A percentile compares a stretch with the other conserved stretches of the same genome.
phyloP scores from a whole-genome alignment of 2,888 invertebrate species.

The Sicus ferrugineus region DNA sequence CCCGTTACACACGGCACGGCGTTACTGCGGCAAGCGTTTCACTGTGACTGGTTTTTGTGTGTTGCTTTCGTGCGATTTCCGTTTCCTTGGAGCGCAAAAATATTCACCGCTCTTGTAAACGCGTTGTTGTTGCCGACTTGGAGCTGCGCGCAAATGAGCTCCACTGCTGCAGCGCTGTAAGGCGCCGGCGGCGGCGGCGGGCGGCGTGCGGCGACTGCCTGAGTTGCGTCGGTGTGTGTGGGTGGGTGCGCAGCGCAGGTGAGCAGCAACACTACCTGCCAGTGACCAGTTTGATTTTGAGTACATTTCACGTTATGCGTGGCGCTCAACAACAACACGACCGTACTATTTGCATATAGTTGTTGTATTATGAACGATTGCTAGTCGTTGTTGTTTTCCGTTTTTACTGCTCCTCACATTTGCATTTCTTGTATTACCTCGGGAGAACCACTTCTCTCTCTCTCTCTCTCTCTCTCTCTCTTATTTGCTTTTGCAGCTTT shows the following conservation, averaged over 20 bases:
- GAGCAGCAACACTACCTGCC: neutral
- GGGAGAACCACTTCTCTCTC: neutral
- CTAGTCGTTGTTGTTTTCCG: neutral
- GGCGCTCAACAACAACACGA: conserved; percentile 31
- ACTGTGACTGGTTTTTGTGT: conserved; percentile 59
- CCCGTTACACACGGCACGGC: neutral
- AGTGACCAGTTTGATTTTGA: neutral
- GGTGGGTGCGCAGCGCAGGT: neutral
- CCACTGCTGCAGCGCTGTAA: neutral
- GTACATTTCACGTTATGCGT: conserved; percentile 5
- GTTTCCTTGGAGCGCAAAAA: conserved; percentile 49
- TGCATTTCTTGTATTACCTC: neutral
- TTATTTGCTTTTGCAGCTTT: neutral
- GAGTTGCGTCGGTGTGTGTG: neutral
- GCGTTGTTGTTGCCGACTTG: conserved; percentile 29
- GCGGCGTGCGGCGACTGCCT: neutral
- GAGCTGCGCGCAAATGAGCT: conserved; percentile 29
- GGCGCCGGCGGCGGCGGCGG: neutral
- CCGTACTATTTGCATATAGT: conserved; percentile 37
- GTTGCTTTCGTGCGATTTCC: conserved; percentile 50
- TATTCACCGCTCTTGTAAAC: conserved; percentile 7
- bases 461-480: neutral
- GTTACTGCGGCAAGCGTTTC: conserved; percentile 62
- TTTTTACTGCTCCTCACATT: neutral
- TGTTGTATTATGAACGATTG: conserved; percentile 8